phyloP scores from a whole-genome alignment of 2,888 invertebrate species.

The Polylopha cassiicola region DNA sequence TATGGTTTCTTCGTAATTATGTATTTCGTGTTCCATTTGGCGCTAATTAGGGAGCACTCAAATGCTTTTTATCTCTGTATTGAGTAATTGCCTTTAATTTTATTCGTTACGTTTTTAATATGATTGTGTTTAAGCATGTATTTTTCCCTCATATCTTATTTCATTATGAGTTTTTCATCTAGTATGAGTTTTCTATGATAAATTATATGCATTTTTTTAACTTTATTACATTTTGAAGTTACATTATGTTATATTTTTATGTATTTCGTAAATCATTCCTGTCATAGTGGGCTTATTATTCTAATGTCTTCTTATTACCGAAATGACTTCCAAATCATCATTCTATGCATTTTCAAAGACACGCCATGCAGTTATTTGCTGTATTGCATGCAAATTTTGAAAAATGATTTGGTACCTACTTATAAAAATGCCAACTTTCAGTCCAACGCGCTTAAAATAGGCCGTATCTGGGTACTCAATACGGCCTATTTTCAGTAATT shows the following conservation, averaged over 20 bases:
- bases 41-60: conserved; percentile 43
- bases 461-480: no score
- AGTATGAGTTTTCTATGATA: conserved; percentile 27
- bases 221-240: conserved; percentile 23
- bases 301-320: conserved; percentile 5
- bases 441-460: no score
- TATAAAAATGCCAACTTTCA: no score
- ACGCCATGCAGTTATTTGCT: neutral
- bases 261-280: conserved; percentile 15
- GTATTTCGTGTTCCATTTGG: conserved; percentile 45
- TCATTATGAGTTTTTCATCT: conserved; percentile 26
- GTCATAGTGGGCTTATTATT: conserved; percentile 13
- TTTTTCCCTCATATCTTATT: conserved; percentile 25
- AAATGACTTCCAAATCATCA: conserved; percentile 10
- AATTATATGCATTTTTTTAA: conserved; percentile 20
- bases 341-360: conserved; percentile 7
- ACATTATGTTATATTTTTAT: conserved; percentile 10
- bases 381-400: conserved; percentile 20
- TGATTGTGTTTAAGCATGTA: no score
- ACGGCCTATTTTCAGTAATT: no score
- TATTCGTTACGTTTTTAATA: conserved; percentile 28
- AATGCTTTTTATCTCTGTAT: conserved; percentile 26
- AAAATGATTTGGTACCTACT: no score
- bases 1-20: conserved; percentile 41
- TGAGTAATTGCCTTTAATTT: conserved; percentile 30